A percentile compares a stretch with the other conserved stretches of the same genome.
Conservation (phyloP, 2,888 invertebrate species). For the Clepsis dumicolana region DNA sequence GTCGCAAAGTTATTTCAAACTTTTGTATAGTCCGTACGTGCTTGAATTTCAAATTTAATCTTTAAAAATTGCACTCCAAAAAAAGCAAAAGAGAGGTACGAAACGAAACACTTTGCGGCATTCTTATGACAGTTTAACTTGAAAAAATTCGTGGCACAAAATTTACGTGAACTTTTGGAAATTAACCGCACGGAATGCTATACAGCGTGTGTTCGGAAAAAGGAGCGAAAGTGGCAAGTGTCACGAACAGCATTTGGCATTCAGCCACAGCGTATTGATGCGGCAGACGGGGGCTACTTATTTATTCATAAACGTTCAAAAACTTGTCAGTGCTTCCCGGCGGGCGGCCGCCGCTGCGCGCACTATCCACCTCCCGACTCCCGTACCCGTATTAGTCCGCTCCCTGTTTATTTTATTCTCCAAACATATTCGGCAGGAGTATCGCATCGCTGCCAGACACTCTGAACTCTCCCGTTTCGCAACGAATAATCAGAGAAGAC, state of each 20-base stretch:
- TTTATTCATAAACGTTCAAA: conserved; percentile 85
- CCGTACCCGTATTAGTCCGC: conserved; percentile 58
- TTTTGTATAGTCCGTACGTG: conserved; percentile 44
- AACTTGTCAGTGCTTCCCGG: conserved; percentile 70
- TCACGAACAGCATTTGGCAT: conserved; percentile 82
- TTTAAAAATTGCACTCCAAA: conserved; percentile 39
- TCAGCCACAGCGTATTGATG: conserved; percentile 80
- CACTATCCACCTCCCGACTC: conserved; percentile 48
- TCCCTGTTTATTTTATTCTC: conserved; percentile 66
- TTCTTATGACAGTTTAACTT: conserved; percentile 43
- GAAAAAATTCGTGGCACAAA: conserved; percentile 41
- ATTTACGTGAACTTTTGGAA: conserved; percentile 52
- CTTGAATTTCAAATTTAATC: conserved; percentile 44
- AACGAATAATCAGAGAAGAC: conserved; percentile 51
- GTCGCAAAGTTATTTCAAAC: conserved; percentile 43
- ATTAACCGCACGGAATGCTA: conserved; percentile 70
- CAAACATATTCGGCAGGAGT: conserved; percentile 55
- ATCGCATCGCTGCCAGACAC: conserved; percentile 51
- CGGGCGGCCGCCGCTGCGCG: conserved; percentile 49
- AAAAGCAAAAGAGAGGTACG: conserved; percentile 44
- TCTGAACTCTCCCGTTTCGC: conserved; percentile 51
- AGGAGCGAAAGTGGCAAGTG: conserved; percentile 80
- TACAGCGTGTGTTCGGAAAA: conserved; percentile 65
- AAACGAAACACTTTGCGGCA: conserved; percentile 46
- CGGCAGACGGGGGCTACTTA: conserved; percentile 78